Evolutionary conservation across 2,888 invertebrate genomes (phyloP).

Genomic region (Diarsia dahlii): DNA sequence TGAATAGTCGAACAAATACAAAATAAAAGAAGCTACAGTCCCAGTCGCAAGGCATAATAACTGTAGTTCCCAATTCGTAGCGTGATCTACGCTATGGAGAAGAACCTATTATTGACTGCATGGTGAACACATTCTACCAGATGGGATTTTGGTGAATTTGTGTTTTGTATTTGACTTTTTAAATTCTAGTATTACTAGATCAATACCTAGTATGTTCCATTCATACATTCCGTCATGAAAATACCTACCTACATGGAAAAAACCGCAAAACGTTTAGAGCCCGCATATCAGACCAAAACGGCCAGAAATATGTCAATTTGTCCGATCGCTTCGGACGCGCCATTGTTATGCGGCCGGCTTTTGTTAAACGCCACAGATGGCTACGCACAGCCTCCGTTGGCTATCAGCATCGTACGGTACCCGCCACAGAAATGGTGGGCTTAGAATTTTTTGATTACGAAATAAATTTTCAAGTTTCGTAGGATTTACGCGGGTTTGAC

Average conservation of each 20-base stretch:
- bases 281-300: conserved; percentile 47
- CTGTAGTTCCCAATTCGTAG: too few species aligned
- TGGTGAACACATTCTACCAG: too few species aligned
- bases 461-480: background rate
- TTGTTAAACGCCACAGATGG: conserved; percentile 59
- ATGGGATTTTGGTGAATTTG: background rate
- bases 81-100: too few species aligned
- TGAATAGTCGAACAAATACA: too few species aligned
- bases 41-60: too few species aligned
- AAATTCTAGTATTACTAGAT: background rate
- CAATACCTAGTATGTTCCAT: background rate
- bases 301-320: conserved; percentile 66
- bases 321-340: conserved; percentile 46
- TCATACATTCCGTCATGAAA: conserved; percentile 3
- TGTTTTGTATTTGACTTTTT: background rate
- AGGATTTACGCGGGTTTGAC: background rate
- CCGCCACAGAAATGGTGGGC: conserved; percentile 7
- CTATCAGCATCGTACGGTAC: conserved; percentile 16
- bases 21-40: too few species aligned
- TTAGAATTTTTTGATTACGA: conserved; percentile 23
- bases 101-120: too few species aligned
- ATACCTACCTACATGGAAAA: background rate
- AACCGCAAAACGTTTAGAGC: conserved; percentile 11
- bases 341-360: conserved; percentile 51
- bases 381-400: conserved; percentile 25